Conservation (phyloP, 1,140 invertebrate species). For the Dolichoris vasculosae region DNA sequence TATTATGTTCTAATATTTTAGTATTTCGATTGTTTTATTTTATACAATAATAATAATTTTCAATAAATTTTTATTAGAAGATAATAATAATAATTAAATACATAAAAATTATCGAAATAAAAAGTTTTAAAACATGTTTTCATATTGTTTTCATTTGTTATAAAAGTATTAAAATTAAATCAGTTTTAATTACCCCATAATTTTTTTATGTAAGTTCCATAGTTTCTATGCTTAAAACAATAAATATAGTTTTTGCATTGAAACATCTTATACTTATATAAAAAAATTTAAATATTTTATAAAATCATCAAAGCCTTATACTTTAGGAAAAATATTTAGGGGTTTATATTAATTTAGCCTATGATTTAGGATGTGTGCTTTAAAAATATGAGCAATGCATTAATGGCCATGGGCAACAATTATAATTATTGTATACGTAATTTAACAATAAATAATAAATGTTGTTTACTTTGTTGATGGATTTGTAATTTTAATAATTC, state of each 20-base stretch:
- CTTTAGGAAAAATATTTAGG: slow-evolving; percentile 40
- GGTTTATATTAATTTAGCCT: slow-evolving; percentile 64
- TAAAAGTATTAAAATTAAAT: no score
- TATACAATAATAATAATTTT: no score
- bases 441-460: neutral
- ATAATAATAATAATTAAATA: no score
- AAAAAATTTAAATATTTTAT: neutral
- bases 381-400: slow-evolving; percentile 61
- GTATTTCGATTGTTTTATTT: no score
- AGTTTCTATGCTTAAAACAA: neutral
- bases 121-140: no score
- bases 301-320: neutral
- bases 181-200: neutral
- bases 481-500: slow-evolving; percentile 7
- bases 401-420: slow-evolving; percentile 71
- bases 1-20: no score
- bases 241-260: neutral
- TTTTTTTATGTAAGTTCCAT: neutral
- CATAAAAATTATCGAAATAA: no score
- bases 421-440: no score
- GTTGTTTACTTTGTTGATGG: neutral
- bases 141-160: no score
- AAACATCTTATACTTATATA: neutral
- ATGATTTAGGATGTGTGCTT: slow-evolving; percentile 69
- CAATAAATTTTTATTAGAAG: no score